Evolutionary conservation across 2,113 vertebrate genomes (phyloP).

Genomic region (Sarotherodon lohbergeri): DNA sequence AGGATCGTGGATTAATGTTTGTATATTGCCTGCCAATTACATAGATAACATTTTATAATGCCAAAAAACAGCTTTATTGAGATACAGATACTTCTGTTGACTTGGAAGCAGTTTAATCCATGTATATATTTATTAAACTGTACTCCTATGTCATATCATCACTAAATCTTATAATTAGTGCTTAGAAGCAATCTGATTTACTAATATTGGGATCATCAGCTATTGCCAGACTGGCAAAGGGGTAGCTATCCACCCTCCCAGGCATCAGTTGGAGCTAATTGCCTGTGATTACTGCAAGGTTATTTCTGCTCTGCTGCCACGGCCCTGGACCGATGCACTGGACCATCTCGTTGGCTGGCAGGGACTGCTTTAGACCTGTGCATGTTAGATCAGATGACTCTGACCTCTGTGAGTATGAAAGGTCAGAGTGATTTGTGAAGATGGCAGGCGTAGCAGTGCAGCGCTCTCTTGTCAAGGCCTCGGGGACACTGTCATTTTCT

Average conservation of each 20-base stretch:
- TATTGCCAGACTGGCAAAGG: background rate
- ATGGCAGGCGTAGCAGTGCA: slow-evolving; percentile 6
- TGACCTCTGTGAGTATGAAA: slow-evolving; percentile 26
- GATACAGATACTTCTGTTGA: background rate
- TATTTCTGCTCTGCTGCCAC: slow-evolving; percentile 14
- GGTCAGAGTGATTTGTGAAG: slow-evolving; percentile 61
- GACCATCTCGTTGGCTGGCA: background rate
- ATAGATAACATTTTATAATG: background rate
- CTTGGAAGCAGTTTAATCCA: background rate
- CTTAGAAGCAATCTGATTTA: slow-evolving; percentile 4
- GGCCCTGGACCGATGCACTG: background rate
- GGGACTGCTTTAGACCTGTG: background rate
- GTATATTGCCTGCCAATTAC: background rate
- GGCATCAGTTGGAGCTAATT: slow-evolving; percentile 41
- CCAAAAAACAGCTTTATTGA: background rate
- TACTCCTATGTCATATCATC: background rate
- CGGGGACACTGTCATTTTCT: slow-evolving; percentile 7
- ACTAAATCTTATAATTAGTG: slow-evolving; percentile 7
- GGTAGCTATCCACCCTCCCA: background rate
- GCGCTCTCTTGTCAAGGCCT: background rate
- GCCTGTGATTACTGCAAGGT: slow-evolving; percentile 49
- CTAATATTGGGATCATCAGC: slow-evolving; percentile 21
- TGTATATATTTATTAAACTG: background rate
- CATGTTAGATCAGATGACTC: background rate
- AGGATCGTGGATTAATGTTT: background rate